Conservation (phyloP, 92 coral and sea anemone species). For the Parazoanthus atlanticus region DNA sequence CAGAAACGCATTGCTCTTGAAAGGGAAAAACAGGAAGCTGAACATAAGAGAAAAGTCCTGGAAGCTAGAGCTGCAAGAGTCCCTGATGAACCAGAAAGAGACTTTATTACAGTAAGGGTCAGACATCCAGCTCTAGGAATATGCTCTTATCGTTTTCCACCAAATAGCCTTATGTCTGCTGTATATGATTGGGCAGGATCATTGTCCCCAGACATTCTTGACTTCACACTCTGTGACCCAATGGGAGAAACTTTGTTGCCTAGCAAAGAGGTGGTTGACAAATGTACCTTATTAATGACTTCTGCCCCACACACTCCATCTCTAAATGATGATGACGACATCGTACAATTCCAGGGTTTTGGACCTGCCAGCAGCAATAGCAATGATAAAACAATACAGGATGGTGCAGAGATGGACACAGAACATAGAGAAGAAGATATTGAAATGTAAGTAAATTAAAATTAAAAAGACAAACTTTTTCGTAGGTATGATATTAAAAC, state of each 20-base stretch:
- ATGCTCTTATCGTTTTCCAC: constrained; percentile 49
- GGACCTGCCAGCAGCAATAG: constrained; percentile 51
- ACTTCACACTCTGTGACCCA: constrained; percentile 70
- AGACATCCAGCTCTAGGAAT: constrained; percentile 55
- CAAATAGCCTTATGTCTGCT: constrained; percentile 49
- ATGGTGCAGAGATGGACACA: constrained; percentile 48
- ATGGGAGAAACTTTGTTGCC: constrained; percentile 54
- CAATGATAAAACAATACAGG: constrained; percentile 50
- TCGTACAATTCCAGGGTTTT: constrained; percentile 65
- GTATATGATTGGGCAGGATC: constrained; percentile 63
- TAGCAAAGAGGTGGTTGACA: constrained; percentile 54
- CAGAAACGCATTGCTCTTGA: constrained; percentile 58
- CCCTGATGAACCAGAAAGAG: constrained; percentile 56
- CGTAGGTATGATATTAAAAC: too few species aligned
- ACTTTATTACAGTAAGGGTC: constrained; percentile 65
- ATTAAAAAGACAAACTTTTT: too few species aligned
- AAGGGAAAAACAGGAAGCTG: constrained; percentile 52
- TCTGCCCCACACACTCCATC: constrained; percentile 56
- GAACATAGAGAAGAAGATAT: constrained; percentile 22
- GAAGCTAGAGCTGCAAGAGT: constrained; percentile 72
- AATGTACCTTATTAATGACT: constrained; percentile 59
- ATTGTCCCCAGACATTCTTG: constrained; percentile 51
- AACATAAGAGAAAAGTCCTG: constrained; percentile 62
- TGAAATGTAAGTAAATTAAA: constrained; percentile 20
- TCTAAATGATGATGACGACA: constrained; percentile 52